Evolutionary conservation across 2,888 invertebrate species (phyloP).

Genomic region (Xestia c-nigrum): DNA sequence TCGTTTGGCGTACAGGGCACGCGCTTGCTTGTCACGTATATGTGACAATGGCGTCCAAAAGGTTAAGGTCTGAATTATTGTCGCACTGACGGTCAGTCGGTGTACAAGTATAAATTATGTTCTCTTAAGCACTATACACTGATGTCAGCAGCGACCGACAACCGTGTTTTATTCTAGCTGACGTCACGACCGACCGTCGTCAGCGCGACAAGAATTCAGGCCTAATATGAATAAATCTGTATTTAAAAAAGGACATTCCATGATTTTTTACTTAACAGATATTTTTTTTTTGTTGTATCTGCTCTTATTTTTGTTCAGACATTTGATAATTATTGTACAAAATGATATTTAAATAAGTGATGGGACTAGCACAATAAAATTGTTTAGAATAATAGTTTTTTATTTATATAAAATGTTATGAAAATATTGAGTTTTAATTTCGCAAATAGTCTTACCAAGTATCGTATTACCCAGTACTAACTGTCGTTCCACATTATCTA

Average conservation of each 20-base stretch:
- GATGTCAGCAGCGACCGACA: no score
- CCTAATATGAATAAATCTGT: background rate
- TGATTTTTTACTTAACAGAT: constrained; percentile 8
- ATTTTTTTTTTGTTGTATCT: background rate
- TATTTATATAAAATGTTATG: background rate
- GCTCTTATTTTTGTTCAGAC: background rate
- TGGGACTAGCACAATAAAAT: background rate
- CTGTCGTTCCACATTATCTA: background rate
- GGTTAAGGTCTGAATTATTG: no score
- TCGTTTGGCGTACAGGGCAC: no score
- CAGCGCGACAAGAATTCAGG: no score
- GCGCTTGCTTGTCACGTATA: no score
- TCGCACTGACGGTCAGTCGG: no score
- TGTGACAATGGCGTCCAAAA: no score
- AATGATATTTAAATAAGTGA: background rate
- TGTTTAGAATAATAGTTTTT: no score
- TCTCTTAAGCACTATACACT: no score
- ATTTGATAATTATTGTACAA: background rate
- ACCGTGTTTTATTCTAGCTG: no score
- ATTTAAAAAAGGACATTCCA: constrained; percentile 18
- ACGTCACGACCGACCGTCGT: no score
- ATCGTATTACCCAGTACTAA: background rate
- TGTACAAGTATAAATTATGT: no score
- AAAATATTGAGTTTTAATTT: background rate
- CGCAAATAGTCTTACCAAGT: background rate